Evolutionary conservation across 2,113 vertebrate species (phyloP).

Genomic region (Phalacrocorax brasilianus): DNA sequence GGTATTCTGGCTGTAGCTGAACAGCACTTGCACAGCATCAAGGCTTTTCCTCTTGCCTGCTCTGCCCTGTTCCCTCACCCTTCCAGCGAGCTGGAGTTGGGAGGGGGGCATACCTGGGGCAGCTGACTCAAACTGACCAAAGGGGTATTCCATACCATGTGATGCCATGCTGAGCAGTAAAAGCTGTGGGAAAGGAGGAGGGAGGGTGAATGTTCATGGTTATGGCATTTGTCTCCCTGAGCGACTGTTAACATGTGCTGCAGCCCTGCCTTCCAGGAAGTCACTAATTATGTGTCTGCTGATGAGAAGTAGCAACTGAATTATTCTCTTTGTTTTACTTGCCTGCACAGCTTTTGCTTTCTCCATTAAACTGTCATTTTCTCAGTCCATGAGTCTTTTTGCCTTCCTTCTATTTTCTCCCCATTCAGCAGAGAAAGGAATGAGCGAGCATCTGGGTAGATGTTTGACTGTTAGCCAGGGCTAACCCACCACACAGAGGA

Average conservation of each 20-base stretch:
- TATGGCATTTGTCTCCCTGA: neutral
- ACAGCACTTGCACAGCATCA: neutral
- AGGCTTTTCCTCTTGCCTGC: neutral
- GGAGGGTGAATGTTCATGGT: neutral
- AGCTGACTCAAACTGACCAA: neutral
- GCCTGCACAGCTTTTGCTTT: neutral
- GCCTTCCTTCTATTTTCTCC: neutral
- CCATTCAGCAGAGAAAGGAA: neutral
- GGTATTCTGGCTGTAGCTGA: neutral
- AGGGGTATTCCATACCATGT: neutral
- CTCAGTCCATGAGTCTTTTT: neutral
- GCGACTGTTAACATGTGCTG: neutral
- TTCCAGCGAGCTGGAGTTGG: neutral
- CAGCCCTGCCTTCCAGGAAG: neutral
- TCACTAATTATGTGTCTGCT: neutral
- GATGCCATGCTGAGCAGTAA: accelerated
- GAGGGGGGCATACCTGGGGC: neutral
- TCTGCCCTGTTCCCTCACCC: neutral
- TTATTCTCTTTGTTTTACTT: neutral
- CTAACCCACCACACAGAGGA: neutral
- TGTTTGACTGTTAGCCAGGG: neutral
- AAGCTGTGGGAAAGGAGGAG: neutral
- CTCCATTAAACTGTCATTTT: neutral
- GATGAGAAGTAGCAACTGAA: neutral
- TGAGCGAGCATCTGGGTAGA: accelerated